These are phyloP conservation scores for Thinocorus orbignyianus DNA, from an alignment of 2,113 vertebrate species.

Conservation along the genomic window DNA sequence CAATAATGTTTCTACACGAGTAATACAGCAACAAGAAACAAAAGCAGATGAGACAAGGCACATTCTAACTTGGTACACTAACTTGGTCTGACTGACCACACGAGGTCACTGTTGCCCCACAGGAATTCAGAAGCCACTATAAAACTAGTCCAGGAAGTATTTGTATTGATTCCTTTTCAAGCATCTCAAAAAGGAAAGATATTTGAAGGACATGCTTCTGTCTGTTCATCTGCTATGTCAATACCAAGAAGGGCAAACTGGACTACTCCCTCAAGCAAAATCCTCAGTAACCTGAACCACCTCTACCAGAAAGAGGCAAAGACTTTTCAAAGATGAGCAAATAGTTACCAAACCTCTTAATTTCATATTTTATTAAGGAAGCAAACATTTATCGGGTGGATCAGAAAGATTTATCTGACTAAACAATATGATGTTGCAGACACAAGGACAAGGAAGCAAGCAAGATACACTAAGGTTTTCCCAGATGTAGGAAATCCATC, in stretches of 20 bases:
- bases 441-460: neutral
- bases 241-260: neutral
- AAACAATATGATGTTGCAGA: neutral
- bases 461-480: neutral
- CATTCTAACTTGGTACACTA: neutral
- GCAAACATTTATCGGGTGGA: neutral
- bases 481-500: neutral
- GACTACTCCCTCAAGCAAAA: neutral
- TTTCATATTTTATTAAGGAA: neutral
- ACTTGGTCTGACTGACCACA: constrained; percentile 1
- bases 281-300: neutral
- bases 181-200: neutral
- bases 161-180: neutral
- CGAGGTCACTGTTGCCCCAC: constrained; percentile 47
- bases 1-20: neutral
- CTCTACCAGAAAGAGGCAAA: neutral
- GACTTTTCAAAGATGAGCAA: neutral
- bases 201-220: neutral
- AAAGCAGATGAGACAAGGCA: neutral
- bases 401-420: neutral
- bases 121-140: neutral
- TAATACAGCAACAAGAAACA: neutral
- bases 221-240: neutral
- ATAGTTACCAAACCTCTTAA: neutral
- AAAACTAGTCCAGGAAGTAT: neutral